Evolutionary conservation across 2,113 vertebrate species (phyloP).

Genomic region (Silurus meridionalis): DNA sequence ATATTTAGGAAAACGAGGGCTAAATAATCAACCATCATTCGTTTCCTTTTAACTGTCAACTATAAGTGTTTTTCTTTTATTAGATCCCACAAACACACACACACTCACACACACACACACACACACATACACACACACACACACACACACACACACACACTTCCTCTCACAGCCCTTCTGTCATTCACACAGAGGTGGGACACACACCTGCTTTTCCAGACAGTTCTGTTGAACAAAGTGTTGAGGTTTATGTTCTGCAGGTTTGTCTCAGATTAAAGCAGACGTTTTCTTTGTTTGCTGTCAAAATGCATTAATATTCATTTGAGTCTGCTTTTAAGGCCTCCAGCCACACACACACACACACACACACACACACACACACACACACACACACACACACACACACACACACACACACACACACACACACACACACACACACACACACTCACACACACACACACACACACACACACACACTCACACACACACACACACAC

Average conservation of each 20-base stretch:
- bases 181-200: conserved; percentile 11
- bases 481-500: conserved; percentile 29
- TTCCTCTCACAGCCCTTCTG: background rate
- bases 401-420: too few relatives aligned
- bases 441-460: conserved; percentile 25
- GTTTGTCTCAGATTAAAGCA: conserved; percentile 16
- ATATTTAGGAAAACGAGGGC: conserved; percentile 53
- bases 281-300: conserved; percentile 33
- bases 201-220: conserved; percentile 43
- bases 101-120: background rate
- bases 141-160: background rate
- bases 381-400: background rate
- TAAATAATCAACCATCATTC: conserved; percentile 47
- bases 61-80: conserved; percentile 23
- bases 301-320: conserved; percentile 42
- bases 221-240: conserved; percentile 32
- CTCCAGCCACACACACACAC: conserved; percentile 24
- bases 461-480: background rate
- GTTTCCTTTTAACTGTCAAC: conserved; percentile 41
- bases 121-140: background rate
- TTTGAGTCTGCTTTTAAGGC: background rate
- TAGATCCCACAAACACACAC: background rate
- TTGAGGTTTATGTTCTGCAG: background rate
- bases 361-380: conserved; percentile 27
- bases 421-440: conserved; percentile 7